Conservation (phyloP, 2,113 vertebrate species). For the Leuciscus idus region DNA sequence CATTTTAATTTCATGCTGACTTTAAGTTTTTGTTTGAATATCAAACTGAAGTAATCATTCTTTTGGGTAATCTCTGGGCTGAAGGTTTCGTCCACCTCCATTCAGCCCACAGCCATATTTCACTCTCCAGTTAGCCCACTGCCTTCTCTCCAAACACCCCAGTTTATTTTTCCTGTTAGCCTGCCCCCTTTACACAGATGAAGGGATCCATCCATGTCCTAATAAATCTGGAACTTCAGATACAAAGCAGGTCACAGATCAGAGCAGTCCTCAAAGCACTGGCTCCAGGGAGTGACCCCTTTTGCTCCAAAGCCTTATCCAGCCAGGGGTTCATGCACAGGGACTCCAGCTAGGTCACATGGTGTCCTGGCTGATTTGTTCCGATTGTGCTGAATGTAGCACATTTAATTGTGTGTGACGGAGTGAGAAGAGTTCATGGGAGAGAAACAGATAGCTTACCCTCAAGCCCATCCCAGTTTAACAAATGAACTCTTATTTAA, state of each 20-base stretch:
- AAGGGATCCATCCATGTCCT: conserved; percentile 14
- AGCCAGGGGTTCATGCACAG: neutral
- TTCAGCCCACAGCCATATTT: conserved; percentile 29
- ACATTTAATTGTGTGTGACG: conserved; percentile 75
- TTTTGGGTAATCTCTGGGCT: neutral
- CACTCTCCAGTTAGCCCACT: neutral
- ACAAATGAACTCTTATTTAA: neutral
- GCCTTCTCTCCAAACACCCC: neutral
- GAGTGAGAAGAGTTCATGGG: conserved; percentile 52
- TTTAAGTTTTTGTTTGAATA: neutral
- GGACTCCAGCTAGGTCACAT: conserved; percentile 62
- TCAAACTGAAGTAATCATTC: neutral
- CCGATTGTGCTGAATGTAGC: conserved; percentile 73
- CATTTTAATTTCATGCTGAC: no score
- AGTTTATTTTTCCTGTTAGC: neutral
- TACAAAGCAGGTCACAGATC: conserved; percentile 1
- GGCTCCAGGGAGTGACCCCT: conserved; percentile 18
- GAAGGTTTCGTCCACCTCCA: neutral
- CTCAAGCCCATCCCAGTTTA: neutral
- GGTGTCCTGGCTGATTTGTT: conserved; percentile 72
- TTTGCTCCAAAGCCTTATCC: neutral
- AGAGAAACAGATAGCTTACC: conserved; percentile 5
- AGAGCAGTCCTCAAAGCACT: neutral
- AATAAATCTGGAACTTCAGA: conserved; percentile 7
- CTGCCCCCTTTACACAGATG: conserved; percentile 18